These are phyloP conservation scores for Drosophila siamana DNA, from an alignment of 2,888 invertebrate species.

Conservation along the genomic window DNA sequence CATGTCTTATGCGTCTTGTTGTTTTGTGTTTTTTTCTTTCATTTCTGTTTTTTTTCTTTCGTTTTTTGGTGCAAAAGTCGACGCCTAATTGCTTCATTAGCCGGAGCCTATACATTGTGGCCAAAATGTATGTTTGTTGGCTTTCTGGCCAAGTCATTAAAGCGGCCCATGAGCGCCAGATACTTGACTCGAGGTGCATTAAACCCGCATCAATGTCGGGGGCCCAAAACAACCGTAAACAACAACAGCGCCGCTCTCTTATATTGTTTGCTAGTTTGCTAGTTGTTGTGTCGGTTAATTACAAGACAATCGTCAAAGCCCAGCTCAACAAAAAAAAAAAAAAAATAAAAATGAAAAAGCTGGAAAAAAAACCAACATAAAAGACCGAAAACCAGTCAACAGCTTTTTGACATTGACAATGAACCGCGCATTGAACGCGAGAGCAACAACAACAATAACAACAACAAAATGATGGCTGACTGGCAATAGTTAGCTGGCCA, in stretches of 20 bases:
- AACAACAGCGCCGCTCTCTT: constrained; percentile 22
- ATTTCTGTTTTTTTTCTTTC: constrained; percentile 6
- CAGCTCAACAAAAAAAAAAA: constrained; percentile 42
- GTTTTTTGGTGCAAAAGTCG: constrained; percentile 62
- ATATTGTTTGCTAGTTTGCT: constrained; percentile 48
- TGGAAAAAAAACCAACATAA: constrained; percentile 4
- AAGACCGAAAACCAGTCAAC: constrained; percentile 63
- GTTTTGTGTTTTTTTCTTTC: neutral
- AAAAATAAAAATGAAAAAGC: constrained; percentile 5
- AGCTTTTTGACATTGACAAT: constrained; percentile 76
- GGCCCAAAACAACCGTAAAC: constrained; percentile 44
- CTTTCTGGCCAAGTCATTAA: constrained; percentile 51
- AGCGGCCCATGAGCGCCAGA: constrained; percentile 27
- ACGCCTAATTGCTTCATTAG: constrained; percentile 76
- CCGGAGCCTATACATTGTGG: constrained; percentile 38
- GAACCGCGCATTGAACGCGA: constrained; percentile 52
- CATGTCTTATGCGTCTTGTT: constrained; percentile 27
- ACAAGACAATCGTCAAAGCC: constrained; percentile 67
- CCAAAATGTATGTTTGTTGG: constrained; percentile 13
- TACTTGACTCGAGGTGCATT: constrained; percentile 59
- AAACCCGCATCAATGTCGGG: constrained; percentile 79
- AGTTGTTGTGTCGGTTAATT: constrained; percentile 63
- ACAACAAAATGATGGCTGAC: constrained; percentile 17
- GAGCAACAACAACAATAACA: constrained; percentile 25
- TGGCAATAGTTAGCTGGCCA: constrained; percentile 45